phyloP scores from a whole-genome alignment of 2,888 invertebrate species.

The Amphimallon solstitiale region DNA sequence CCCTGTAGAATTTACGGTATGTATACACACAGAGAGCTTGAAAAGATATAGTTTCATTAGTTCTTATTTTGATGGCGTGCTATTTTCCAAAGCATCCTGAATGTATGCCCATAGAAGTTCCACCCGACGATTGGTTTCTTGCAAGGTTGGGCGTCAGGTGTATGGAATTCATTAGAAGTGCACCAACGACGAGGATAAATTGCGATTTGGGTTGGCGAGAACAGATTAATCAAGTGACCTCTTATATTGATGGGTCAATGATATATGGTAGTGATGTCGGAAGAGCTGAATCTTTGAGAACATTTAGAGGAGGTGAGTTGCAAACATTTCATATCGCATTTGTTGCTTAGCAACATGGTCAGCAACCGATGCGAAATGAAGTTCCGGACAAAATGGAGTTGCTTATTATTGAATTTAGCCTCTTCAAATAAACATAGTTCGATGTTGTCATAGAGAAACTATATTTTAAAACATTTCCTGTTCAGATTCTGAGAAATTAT shows the following conservation, averaged over 20 bases:
- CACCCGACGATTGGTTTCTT: constrained; percentile 77
- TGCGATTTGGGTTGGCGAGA: constrained; percentile 86
- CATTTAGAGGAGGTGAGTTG: constrained; percentile 76
- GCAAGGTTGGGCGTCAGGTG: constrained; percentile 77
- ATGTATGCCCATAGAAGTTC: constrained; percentile 83
- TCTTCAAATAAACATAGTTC: no score
- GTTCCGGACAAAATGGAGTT: no score
- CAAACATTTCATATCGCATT: no score
- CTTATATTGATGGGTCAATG: constrained; percentile 83
- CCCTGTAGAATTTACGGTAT: constrained; percentile 72
- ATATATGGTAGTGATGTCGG: constrained; percentile 82
- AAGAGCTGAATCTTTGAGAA: constrained; percentile 77
- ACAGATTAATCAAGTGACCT: constrained; percentile 86
- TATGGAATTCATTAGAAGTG: constrained; percentile 84
- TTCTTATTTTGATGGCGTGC: background rate
- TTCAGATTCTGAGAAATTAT: no score
- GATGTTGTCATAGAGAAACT: no score
- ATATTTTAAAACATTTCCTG: no score
- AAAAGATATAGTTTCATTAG: constrained; percentile 47
- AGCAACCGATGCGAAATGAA: no score
- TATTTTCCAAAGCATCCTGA: constrained; percentile 86
- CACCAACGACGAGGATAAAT: constrained; percentile 81
- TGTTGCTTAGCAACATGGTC: no score
- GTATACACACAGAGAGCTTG: no score
- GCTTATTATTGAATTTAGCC: no score